Percentiles rank a stretch among this genome's conserved stretches.
These are phyloP conservation scores for Acleris cristana DNA, from an alignment of 2,888 invertebrate species.

Conservation along the genomic window DNA sequence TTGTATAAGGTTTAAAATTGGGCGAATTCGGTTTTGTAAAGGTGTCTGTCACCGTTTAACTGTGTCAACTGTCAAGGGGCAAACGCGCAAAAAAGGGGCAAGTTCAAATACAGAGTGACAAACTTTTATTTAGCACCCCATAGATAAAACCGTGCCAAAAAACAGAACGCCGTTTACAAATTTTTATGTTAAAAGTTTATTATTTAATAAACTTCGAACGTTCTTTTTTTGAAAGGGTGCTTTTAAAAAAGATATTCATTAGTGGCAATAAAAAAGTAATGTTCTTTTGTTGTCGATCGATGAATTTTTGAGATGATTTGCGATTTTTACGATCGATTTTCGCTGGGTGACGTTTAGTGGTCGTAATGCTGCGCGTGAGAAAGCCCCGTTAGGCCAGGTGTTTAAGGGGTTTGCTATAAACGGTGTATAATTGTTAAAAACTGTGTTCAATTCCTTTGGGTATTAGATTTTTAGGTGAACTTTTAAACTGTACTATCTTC, in stretches of 20 bases:
- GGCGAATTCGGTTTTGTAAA: not conserved
- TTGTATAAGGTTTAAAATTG: not conserved
- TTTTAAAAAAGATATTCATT: conserved; percentile 38
- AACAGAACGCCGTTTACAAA: conserved; percentile 38
- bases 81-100: conserved; percentile 35
- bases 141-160: conserved; percentile 26
- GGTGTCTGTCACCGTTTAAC: conserved; percentile 21
- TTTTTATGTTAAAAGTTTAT: conserved; percentile 39
- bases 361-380: conserved; percentile 35
- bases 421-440: conserved; percentile 4
- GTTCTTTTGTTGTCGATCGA: conserved; percentile 32
- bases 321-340: conserved; percentile 37
- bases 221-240: conserved; percentile 24
- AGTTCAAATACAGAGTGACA: conserved; percentile 35
- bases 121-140: conserved; percentile 35
- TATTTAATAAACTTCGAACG: conserved; percentile 37
- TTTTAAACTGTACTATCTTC: no score
- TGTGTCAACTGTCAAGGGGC: conserved; percentile 35
- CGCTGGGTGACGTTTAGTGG: conserved; percentile 28
- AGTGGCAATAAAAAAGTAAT: conserved; percentile 38
- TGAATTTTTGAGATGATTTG: conserved; percentile 41
- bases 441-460: not conserved
- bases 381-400: conserved; percentile 33
- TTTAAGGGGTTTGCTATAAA: conserved; percentile 11
- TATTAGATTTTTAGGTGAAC: no score